Percentiles rank a stretch among this genome's conserved stretches.
phyloP scores from a whole-genome alignment of 53 echinoderm and acorn worm species.

The Luidia sarsii region DNA sequence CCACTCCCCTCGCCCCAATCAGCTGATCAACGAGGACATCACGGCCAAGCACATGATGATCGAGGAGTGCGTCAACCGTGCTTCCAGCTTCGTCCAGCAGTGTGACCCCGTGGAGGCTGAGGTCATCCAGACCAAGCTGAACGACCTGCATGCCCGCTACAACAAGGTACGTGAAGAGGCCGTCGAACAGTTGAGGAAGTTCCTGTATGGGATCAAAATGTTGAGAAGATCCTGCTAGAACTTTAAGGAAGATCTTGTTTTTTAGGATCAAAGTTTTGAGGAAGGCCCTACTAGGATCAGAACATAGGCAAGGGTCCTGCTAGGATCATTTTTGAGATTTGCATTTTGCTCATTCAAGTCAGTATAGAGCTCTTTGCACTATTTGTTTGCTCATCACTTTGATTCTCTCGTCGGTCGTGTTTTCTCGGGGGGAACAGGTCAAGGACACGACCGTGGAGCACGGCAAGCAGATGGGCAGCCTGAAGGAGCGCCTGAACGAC shows the following conservation, averaged over 20 bases:
- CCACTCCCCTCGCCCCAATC: not conserved
- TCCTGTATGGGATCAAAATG: too few species aligned
- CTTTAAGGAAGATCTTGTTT: not conserved
- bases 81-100: slow-evolving; percentile 71
- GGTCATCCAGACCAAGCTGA: slow-evolving; percentile 83
- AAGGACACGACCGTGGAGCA: slow-evolving; percentile 79
- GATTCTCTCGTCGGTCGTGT: too few species aligned
- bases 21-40: slow-evolving; percentile 83
- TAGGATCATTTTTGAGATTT: too few species aligned
- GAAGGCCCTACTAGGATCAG: too few species aligned
- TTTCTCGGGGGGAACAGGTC: slow-evolving; percentile 58
- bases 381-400: too few species aligned
- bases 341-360: too few species aligned
- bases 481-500: slow-evolving; percentile 79
- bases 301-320: too few species aligned
- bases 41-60: slow-evolving; percentile 71
- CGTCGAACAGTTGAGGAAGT: too few species aligned
- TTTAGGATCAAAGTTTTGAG: too few species aligned
- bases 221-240: not conserved
- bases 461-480: slow-evolving; percentile 67
- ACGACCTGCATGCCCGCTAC: slow-evolving; percentile 78
- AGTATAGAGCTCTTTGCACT: too few species aligned
- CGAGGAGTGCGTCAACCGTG: slow-evolving; percentile 71
- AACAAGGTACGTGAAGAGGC: slow-evolving; percentile 60
- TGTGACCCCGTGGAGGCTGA: slow-evolving; percentile 83